A percentile compares a stretch with the other conserved stretches of the same genome.
These are phyloP conservation scores for Caenorhabditis sp. DNA, from an alignment of 2,888 invertebrate species.

Conservation along the genomic window DNA sequence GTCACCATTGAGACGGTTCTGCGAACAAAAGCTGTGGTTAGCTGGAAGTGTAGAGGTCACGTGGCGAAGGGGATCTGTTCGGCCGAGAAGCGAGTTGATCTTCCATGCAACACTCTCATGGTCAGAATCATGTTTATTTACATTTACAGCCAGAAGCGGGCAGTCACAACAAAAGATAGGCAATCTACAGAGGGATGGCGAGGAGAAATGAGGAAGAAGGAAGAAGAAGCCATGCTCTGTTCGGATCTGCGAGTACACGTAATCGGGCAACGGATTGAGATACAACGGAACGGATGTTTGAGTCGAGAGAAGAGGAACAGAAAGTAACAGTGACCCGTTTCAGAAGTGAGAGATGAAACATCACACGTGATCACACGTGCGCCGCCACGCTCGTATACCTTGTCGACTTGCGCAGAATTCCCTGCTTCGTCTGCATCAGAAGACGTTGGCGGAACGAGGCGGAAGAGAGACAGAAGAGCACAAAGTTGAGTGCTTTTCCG, in stretches of 20 bases:
- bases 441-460: constrained; percentile 77
- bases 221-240: constrained; percentile 38
- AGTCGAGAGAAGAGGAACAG: constrained; percentile 14
- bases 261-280: constrained; percentile 33
- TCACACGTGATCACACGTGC: constrained; percentile 21
- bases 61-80: not conserved
- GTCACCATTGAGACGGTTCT: constrained; percentile 65
- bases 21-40: constrained; percentile 23
- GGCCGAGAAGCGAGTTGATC: not conserved
- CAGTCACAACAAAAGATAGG: constrained; percentile 40
- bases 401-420: constrained; percentile 69
- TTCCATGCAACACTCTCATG: not conserved
- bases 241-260: constrained; percentile 38
- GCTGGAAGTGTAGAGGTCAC: constrained; percentile 5
- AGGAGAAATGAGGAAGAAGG: not conserved
- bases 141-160: constrained; percentile 34
- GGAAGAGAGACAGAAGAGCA: constrained; percentile 79
- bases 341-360: not conserved
- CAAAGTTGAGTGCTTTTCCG: constrained; percentile 80
- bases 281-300: constrained; percentile 29
- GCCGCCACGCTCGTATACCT: constrained; percentile 70
- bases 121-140: constrained; percentile 33
- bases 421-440: constrained; percentile 74
- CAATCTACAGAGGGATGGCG: constrained; percentile 7
- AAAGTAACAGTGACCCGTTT: constrained; percentile 14